phyloP scores from a whole-genome alignment of 2,888 invertebrate species.

The Mythimna loreyi region DNA sequence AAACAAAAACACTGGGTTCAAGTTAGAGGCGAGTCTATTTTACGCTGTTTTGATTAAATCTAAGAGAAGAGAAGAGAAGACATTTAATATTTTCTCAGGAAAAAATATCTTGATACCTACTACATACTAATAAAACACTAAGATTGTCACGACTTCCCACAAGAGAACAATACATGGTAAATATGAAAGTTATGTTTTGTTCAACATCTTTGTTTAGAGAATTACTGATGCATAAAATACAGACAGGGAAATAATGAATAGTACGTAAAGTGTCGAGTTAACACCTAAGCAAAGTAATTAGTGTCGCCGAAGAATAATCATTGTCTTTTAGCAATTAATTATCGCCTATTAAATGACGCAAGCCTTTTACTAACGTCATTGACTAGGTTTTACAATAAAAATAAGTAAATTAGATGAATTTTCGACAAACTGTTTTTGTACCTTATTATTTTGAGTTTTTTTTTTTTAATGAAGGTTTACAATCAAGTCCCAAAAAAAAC shows the following conservation, averaged over 20 bases:
- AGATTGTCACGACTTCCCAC: constrained; percentile 41
- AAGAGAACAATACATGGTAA: constrained; percentile 45
- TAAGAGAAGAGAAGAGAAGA: too few relatives aligned
- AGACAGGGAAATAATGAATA: constrained; percentile 26
- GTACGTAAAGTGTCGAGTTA: constrained; percentile 21
- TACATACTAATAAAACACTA: constrained; percentile 22
- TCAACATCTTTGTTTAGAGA: constrained; percentile 40
- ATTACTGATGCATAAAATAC: constrained; percentile 34
- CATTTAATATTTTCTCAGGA: too few relatives aligned
- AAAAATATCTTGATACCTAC: neutral
- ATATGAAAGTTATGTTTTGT: constrained; percentile 53
- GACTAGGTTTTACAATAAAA: constrained; percentile 3
- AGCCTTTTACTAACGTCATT: neutral
- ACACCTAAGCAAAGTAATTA: constrained; percentile 26
- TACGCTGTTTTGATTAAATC: too few relatives aligned
- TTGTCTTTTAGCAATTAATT: constrained; percentile 37
- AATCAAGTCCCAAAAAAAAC: too few relatives aligned
- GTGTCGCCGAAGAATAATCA: constrained; percentile 8
- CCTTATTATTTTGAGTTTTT: too few relatives aligned
- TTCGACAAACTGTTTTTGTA: neutral
- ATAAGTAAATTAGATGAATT: neutral
- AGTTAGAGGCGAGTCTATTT: too few relatives aligned
- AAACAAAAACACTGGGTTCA: too few relatives aligned
- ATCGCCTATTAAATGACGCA: neutral
- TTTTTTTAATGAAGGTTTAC: too few relatives aligned